phyloP scores from a whole-genome alignment of 1,140 invertebrate genomes.

The Chelonus insularis region DNA sequence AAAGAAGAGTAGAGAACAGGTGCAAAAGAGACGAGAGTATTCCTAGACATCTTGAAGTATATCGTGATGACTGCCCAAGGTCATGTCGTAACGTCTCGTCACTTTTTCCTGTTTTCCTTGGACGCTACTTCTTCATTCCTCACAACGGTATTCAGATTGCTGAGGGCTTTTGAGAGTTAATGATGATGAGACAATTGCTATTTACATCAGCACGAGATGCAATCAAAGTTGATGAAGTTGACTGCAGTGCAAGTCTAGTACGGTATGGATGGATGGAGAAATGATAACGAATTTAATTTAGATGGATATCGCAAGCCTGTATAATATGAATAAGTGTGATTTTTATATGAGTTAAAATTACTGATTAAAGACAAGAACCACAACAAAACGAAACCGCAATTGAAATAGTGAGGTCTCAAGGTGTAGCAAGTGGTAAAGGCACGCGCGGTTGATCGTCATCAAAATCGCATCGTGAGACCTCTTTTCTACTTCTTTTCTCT shows the following conservation, averaged over 20 bases:
- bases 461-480: constrained; percentile 2
- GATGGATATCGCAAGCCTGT: neutral
- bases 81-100: constrained; percentile 9
- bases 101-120: neutral
- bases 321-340: too few relatives aligned
- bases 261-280: neutral
- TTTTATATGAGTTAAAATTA: too few relatives aligned
- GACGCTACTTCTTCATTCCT: neutral
- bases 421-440: neutral
- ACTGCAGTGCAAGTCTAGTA: neutral
- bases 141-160: constrained; percentile 15
- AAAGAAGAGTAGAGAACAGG: neutral
- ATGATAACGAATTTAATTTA: constrained; percentile 4
- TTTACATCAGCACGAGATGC: constrained; percentile 12
- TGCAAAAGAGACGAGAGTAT: constrained; percentile 2
- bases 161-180: constrained; percentile 4
- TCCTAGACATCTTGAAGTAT: constrained; percentile 2
- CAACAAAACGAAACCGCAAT: constrained; percentile 1
- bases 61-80: constrained; percentile 16
- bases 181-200: constrained; percentile 14
- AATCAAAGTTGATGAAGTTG: constrained; percentile 2
- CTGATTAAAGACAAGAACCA: neutral
- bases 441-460: constrained; percentile 14
- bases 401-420: neutral
- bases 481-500: constrained; percentile 1